A percentile compares a stretch with the other conserved stretches of the same genome.
Evolutionary conservation across 2,113 vertebrate species (phyloP).

Genomic region (Galeopterus variegatus): DNA sequence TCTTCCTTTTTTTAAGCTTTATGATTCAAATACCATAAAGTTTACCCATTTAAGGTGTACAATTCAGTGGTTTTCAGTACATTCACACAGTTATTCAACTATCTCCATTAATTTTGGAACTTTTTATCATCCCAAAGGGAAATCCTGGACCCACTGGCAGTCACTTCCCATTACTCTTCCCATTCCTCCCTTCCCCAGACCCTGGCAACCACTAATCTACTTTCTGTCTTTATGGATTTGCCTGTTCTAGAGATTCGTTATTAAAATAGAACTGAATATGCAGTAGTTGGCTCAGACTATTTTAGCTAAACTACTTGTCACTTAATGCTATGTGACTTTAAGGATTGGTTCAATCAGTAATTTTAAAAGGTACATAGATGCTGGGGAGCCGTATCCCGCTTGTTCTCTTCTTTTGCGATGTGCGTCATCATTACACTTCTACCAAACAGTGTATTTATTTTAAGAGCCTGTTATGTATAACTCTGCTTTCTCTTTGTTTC

Average conservation of each 20-base stretch:
- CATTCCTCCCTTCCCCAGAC: too few relatives aligned
- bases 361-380: background rate
- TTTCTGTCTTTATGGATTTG: too few relatives aligned
- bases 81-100: background rate
- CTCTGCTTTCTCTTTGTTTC: background rate
- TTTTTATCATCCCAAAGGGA: too few relatives aligned
- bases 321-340: background rate
- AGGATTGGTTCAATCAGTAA: conserved; percentile 37
- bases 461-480: background rate
- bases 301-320: conserved; percentile 58
- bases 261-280: conserved; percentile 65
- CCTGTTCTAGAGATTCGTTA: too few relatives aligned
- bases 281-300: conserved; percentile 42
- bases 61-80: background rate
- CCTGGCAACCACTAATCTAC: too few relatives aligned
- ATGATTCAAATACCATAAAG: background rate
- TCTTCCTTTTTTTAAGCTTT: background rate
- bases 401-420: background rate
- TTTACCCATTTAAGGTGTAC: background rate
- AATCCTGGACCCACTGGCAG: too few relatives aligned
- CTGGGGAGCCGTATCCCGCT: background rate
- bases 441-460: background rate
- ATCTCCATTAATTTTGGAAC: too few relatives aligned
- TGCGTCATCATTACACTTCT: background rate
- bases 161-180: too few relatives aligned